Percentiles rank a stretch among this genome's conserved stretches.
phyloP scores from a whole-genome alignment of 2,113 vertebrate genomes.

The Ailuropoda melanoleuca region DNA sequence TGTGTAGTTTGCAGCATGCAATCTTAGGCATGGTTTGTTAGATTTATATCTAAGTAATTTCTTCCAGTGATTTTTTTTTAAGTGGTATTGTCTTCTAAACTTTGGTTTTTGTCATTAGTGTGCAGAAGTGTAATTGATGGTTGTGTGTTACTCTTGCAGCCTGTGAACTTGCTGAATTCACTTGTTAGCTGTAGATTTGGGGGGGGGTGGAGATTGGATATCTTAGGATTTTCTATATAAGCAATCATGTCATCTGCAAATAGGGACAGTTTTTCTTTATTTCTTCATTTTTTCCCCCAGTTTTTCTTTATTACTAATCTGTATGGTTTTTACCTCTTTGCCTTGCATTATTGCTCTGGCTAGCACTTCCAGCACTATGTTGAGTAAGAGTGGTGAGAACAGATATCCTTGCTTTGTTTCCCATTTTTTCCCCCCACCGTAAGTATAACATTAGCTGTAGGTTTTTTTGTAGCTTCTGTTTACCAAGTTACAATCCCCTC shows the following conservation, averaged over 20 bases:
- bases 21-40: not conserved
- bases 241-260: not conserved
- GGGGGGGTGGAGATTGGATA: not conserved
- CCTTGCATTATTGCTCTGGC: not conserved
- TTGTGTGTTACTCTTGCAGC: not conserved
- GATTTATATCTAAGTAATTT: not conserved
- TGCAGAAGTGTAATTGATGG: not conserved
- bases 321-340: not conserved
- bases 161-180: not conserved
- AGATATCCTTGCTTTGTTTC: not conserved
- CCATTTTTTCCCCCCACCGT: not conserved
- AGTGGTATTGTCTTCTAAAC: not conserved
- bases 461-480: not conserved
- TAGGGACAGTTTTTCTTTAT: not conserved
- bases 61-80: not conserved
- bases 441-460: not conserved
- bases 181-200: not conserved
- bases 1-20: not conserved
- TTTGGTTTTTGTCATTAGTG: not conserved
- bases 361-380: not conserved
- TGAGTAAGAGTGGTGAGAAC: not conserved
- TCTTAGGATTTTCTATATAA: not conserved
- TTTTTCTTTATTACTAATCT: not conserved
- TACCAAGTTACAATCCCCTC: not conserved
- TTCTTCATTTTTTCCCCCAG: not conserved